Conservation (phyloP, 2,888 invertebrate species). For the Tortricodes alternella region DNA sequence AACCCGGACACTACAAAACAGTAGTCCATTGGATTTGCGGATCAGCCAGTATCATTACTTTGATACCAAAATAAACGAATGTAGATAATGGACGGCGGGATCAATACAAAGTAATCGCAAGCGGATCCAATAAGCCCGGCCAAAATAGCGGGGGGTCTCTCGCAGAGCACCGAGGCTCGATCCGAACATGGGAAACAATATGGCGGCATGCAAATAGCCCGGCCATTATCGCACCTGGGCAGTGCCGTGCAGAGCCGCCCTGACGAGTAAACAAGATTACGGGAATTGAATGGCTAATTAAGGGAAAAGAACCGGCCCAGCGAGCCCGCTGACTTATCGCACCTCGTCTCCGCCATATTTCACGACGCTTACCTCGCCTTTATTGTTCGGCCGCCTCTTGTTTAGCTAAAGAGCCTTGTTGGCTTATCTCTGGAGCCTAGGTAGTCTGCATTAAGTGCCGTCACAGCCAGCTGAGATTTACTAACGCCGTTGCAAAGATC, state of each 20-base stretch:
- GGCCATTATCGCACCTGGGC: slow-evolving; percentile 83
- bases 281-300: slow-evolving; percentile 83
- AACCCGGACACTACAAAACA: slow-evolving; percentile 41
- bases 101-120: slow-evolving; percentile 82
- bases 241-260: slow-evolving; percentile 58
- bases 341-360: slow-evolving; percentile 76
- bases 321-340: slow-evolving; percentile 71
- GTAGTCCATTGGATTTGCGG: slow-evolving; percentile 60
- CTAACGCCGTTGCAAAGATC: slow-evolving; percentile 50
- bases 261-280: slow-evolving; percentile 82
- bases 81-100: slow-evolving; percentile 80
- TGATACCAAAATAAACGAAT: slow-evolving; percentile 79
- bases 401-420: slow-evolving; percentile 77
- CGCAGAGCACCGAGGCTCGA: slow-evolving; percentile 62
- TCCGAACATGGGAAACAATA: slow-evolving; percentile 79
- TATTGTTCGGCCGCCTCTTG: slow-evolving; percentile 76
- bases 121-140: slow-evolving; percentile 80
- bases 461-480: slow-evolving; percentile 65
- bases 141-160: slow-evolving; percentile 78
- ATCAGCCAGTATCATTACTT: slow-evolving; percentile 72
- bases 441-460: slow-evolving; percentile 74
- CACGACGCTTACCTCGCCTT: slow-evolving; percentile 76
- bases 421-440: slow-evolving; percentile 75
- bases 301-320: slow-evolving; percentile 77
- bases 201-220: slow-evolving; percentile 83